Evolutionary conservation across 2,888 invertebrate species (phyloP).

Genomic region (Drosophila barbarae): DNA sequence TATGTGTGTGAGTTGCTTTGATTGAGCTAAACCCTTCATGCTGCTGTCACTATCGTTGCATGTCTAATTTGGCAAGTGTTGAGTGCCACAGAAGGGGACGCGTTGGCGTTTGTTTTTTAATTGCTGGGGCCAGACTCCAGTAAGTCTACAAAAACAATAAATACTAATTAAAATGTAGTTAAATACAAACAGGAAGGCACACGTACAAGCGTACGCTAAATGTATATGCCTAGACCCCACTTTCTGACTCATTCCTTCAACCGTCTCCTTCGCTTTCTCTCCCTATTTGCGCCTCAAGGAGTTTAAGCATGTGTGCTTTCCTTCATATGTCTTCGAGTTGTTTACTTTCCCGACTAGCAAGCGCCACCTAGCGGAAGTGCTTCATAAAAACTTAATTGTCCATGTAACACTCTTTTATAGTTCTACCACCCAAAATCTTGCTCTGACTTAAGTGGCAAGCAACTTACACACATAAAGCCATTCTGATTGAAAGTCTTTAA

Average conservation of each 20-base stretch:
- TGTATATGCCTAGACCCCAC: background rate
- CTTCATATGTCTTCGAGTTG: slow-evolving; percentile 31
- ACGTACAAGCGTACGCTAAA: background rate
- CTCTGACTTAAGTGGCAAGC: slow-evolving; percentile 47
- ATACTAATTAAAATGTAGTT: slow-evolving; percentile 73
- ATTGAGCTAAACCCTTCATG: slow-evolving; percentile 62
- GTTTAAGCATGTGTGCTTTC: background rate
- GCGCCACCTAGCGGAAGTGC: slow-evolving; percentile 75
- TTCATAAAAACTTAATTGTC: slow-evolving; percentile 77
- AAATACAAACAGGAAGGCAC: slow-evolving; percentile 51
- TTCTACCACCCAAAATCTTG: slow-evolving; percentile 36
- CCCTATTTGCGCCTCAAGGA: slow-evolving; percentile 5
- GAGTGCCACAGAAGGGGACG: slow-evolving; percentile 40
- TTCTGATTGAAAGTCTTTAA: slow-evolving; percentile 23
- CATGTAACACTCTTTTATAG: slow-evolving; percentile 72
- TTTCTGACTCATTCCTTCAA: background rate
- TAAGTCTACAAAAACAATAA: slow-evolving; percentile 64
- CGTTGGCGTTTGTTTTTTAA: slow-evolving; percentile 1
- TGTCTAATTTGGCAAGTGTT: slow-evolving; percentile 72
- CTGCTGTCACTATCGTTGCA: slow-evolving; percentile 51
- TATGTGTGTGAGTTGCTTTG: slow-evolving; percentile 43
- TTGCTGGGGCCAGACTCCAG: slow-evolving; percentile 2
- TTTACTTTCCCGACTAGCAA: slow-evolving; percentile 56
- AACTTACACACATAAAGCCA: slow-evolving; percentile 10
- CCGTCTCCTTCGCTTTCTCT: slow-evolving; percentile 45